Evolutionary conservation across 1,140 invertebrate genomes (phyloP), one percentile per base, ranked within the genome.

Genomic region (Acyrthosiphon pisum): DNA sequence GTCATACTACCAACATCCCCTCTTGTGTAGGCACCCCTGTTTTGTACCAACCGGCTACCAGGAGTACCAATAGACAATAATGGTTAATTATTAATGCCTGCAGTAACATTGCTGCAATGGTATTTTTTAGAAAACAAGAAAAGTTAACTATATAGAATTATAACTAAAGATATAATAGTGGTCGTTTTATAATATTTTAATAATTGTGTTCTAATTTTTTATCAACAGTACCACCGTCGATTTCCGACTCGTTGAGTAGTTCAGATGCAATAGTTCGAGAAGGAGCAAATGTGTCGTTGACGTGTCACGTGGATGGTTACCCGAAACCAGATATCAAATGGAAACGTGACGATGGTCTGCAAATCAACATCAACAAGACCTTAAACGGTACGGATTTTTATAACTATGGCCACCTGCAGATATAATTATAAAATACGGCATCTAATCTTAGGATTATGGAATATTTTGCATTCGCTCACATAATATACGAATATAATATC

Each of bases 251-350:
- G 53, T 96, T 98, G 95, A 98, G 98, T 95, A 98, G 98, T 94
- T 98, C 98, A 94, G 98, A 99, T 95, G 97, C 98, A 56, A 98
- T 99, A 94, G 98, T 98, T 41, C 96, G 98, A 41, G 98, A 99
- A 96, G 97, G 97, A 92, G 96, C 98, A 93, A 98, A 99, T 95
- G 98, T 99, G 91, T 98, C 97, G 23, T 95, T 99, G 93, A 97
- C 96, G 94, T 99, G 98, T 95, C 97, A 97, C 95, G 98, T 98
- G 93, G 97, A 97, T 94, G 98, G 98, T 94, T 98, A 97, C 94
- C 98, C 98, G 50, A 96, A 97, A 94, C 98, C 98, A 6, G 97
- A 95, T 94, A 97, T 99, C 94, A 98, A 97, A 95, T 99, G 98
- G 98, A 97, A 98, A 95, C 96, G 98, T 94, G 98, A 99, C 95